Percentiles rank a stretch among this genome's conserved stretches.
phyloP scores from a whole-genome alignment of 1,140 invertebrate species.

The Chymomyza costata region DNA sequence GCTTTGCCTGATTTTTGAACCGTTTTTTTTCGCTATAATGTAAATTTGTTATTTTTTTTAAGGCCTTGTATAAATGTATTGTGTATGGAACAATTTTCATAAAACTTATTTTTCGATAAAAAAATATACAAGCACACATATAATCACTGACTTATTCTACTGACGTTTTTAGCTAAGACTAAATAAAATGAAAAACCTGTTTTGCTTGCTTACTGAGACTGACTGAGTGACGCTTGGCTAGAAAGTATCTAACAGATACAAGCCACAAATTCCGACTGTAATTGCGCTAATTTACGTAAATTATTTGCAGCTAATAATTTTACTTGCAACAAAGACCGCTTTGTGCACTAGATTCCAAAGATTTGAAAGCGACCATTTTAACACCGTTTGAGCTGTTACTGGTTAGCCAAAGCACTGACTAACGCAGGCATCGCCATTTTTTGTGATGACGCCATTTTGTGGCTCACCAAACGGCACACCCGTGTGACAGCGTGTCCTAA shows the following conservation, averaged over 20 bases:
- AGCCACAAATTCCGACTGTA: conserved; percentile 33
- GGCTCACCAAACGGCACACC: conserved; percentile 8
- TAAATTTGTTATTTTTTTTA: background rate
- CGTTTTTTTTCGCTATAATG: too few relatives aligned
- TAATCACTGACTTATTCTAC: background rate
- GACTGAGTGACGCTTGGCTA: conserved; percentile 12
- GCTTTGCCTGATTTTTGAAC: too few relatives aligned
- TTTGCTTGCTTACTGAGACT: background rate
- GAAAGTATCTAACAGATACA: conserved; percentile 43
- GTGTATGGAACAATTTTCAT: conserved; percentile 12
- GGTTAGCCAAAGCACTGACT: too few relatives aligned
- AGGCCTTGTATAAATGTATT: background rate
- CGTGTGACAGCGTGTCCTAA: conserved; percentile 13
- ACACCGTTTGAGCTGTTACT: too few relatives aligned
- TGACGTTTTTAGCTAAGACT: conserved; percentile 17
- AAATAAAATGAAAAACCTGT: conserved; percentile 1
- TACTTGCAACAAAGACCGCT: too few relatives aligned
- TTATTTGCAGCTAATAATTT: too few relatives aligned
- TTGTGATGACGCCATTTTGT: conserved; percentile 22
- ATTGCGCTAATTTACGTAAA: conserved; percentile 57
- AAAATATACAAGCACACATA: conserved; percentile 10
- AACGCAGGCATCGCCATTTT: conserved; percentile 6
- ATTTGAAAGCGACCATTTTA: too few relatives aligned
- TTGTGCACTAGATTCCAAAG: conserved; percentile 38
- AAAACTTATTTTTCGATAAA: conserved; percentile 4